Conservation (phyloP, 2,888 invertebrate species). For the Luperina testacea region DNA sequence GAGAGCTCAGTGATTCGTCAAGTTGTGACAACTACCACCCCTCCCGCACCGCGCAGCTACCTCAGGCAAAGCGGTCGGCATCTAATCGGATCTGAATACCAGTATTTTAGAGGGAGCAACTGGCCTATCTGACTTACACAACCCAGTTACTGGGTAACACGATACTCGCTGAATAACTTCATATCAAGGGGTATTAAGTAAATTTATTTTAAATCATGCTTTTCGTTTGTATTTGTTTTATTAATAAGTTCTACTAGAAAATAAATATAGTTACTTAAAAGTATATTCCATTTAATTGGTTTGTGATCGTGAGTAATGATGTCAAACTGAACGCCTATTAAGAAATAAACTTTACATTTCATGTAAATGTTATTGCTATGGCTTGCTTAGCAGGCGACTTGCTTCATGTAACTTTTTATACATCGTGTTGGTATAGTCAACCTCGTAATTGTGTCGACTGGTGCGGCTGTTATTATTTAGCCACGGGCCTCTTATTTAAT, state of each 20-base stretch:
- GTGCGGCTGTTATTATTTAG: too few relatives aligned
- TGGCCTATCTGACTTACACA: background rate
- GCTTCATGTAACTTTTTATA: background rate
- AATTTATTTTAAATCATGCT: background rate
- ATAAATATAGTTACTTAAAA: background rate
- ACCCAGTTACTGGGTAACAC: background rate
- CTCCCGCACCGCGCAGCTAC: too few relatives aligned
- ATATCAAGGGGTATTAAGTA: background rate
- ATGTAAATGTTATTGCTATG: constrained; percentile 7
- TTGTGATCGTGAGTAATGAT: background rate
- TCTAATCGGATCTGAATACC: background rate
- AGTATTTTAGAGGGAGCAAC: background rate
- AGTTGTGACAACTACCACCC: too few relatives aligned
- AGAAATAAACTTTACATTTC: background rate
- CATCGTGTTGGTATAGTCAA: background rate
- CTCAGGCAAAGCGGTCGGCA: too few relatives aligned
- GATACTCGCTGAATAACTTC: background rate
- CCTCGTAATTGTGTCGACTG: background rate
- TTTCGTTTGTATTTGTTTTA: background rate
- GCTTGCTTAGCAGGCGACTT: constrained; percentile 2
- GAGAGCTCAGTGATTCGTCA: too few relatives aligned
- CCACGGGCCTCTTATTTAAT: too few relatives aligned
- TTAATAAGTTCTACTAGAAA: background rate
- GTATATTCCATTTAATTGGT: background rate
- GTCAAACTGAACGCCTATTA: constrained; percentile 2